phyloP scores from a whole-genome alignment of 2,888 invertebrate genomes.

The Lithodes maja region DNA sequence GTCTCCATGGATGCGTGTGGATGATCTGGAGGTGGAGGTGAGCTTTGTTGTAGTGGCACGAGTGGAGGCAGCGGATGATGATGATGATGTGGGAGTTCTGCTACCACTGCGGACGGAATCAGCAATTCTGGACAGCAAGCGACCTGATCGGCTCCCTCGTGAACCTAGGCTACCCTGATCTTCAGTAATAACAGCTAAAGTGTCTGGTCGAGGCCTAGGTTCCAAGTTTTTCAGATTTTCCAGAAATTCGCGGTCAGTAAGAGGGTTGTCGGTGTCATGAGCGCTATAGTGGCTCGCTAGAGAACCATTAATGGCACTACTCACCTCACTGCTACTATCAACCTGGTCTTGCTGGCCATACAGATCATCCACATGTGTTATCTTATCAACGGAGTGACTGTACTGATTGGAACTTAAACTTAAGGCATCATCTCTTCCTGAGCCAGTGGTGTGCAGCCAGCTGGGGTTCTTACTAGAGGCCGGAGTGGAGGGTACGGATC shows the following conservation, averaged over 20 bases:
- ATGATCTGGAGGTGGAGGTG: slow-evolving; percentile 59
- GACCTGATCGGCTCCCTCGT: slow-evolving; percentile 57
- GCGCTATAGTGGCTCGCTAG: slow-evolving; percentile 58
- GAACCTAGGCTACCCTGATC: slow-evolving; percentile 63
- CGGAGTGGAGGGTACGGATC: slow-evolving; percentile 52
- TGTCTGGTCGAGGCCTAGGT: slow-evolving; percentile 48
- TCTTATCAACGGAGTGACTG: slow-evolving; percentile 33
- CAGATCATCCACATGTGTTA: slow-evolving; percentile 46
- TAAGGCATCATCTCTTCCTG: slow-evolving; percentile 29
- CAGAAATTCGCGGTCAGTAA: slow-evolving; percentile 55
- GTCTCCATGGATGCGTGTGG: slow-evolving; percentile 60
- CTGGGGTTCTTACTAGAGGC: slow-evolving; percentile 38
- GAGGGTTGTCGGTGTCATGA: slow-evolving; percentile 53
- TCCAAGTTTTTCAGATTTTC: slow-evolving; percentile 63
- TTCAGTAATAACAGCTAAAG: slow-evolving; percentile 52
- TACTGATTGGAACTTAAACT: slow-evolving; percentile 30
- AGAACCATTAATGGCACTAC: slow-evolving; percentile 57
- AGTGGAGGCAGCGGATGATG: slow-evolving; percentile 45
- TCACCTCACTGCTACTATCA: slow-evolving; percentile 52
- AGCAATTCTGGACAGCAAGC: slow-evolving; percentile 55
- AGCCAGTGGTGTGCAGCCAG: slow-evolving; percentile 36
- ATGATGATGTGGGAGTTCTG: slow-evolving; percentile 57
- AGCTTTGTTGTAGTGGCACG: slow-evolving; percentile 60
- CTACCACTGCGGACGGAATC: slow-evolving; percentile 60
- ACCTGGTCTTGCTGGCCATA: slow-evolving; percentile 50